These are phyloP conservation scores for Dasyurus viverrinus DNA, from an alignment of 2,113 vertebrate species.

Conservation along the genomic window DNA sequence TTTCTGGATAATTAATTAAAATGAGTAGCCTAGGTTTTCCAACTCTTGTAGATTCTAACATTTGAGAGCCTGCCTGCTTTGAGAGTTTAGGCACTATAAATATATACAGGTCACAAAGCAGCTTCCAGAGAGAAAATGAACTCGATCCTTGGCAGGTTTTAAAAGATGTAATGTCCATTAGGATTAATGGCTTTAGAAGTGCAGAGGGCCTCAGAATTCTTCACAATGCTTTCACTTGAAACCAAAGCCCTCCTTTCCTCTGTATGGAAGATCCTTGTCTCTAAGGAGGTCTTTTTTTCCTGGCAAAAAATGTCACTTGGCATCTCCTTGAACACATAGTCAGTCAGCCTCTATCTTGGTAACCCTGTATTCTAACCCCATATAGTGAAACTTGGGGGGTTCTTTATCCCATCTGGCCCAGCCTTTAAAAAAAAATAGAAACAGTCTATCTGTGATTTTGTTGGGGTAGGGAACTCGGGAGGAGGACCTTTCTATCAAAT, in stretches of 20 bases:
- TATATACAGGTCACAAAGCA: slow-evolving; percentile 22
- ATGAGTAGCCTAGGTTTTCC: neutral
- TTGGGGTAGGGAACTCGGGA: neutral
- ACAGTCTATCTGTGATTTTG: neutral
- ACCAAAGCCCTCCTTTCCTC: neutral
- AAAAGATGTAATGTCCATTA: neutral
- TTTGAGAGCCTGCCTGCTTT: slow-evolving; percentile 19
- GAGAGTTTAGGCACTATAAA: slow-evolving; percentile 38
- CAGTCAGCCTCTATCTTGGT: neutral
- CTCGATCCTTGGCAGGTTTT: neutral
- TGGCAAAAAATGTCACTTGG: neutral
- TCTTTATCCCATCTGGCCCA: neutral
- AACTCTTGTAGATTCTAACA: slow-evolving; percentile 1
- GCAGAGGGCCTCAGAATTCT: neutral
- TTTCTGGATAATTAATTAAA: slow-evolving; percentile 15
- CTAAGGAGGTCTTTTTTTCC: neutral
- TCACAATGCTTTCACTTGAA: neutral
- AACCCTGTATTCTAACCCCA: neutral
- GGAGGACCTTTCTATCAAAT: neutral
- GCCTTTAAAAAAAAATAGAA: neutral
- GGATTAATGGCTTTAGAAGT: neutral
- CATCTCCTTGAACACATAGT: neutral
- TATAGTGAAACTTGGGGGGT: neutral
- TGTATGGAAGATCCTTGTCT: neutral
- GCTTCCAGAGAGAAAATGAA: slow-evolving; percentile 25